Base-by-base conservation (phyloP, 2,113 vertebrate genomes). In the Triplophysa rosa region DNA sequence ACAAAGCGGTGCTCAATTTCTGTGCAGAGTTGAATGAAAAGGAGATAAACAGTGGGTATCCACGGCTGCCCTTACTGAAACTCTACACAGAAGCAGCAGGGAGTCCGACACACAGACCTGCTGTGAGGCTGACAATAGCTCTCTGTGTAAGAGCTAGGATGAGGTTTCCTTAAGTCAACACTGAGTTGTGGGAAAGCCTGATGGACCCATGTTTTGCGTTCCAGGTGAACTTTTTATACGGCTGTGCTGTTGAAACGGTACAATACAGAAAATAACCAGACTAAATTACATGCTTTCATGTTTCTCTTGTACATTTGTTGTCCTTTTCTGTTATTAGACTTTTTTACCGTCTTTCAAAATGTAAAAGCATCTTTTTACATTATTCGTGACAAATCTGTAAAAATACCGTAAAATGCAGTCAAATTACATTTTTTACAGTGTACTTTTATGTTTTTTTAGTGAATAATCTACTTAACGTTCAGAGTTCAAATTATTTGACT, bases 61-160 rank as follows among this genome's bases (percentile, higher is more conserved):
- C 13, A 75, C 47, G 70, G 59, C 65, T 84, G 65, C 8, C 37
- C 47, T 64, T 65, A 49, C 40, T 72, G 84, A 82, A 86, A 83
- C 76, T 52, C 76, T 61, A 85, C 76, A 81, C 75, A 83, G 82
- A 52, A 56, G 12, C 26, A 72, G 33, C 33, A 19, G 68, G 29
- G 69, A 59, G 70, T n/a, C 67, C 59, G 40, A 42, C 5, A 23
- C 54, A 59, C 64, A 67, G 67, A 61, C 79, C 71, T 67, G 79
- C 84, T 81, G 79, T 72, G 82, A 81, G 13, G 66, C 62, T 61
- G 66, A 86, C 82, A 86, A 86, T 73, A 73, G 72, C 19, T 67
- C 76, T 81, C 82, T 86, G 79, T 86, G 23, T n/a, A 59, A 66
- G 66, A 62, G 33, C 21, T 9, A 67, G 76, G 76, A 81, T 85